Conservation (phyloP, 2,888 invertebrate genomes). For the Clistopyga incitator region DNA sequence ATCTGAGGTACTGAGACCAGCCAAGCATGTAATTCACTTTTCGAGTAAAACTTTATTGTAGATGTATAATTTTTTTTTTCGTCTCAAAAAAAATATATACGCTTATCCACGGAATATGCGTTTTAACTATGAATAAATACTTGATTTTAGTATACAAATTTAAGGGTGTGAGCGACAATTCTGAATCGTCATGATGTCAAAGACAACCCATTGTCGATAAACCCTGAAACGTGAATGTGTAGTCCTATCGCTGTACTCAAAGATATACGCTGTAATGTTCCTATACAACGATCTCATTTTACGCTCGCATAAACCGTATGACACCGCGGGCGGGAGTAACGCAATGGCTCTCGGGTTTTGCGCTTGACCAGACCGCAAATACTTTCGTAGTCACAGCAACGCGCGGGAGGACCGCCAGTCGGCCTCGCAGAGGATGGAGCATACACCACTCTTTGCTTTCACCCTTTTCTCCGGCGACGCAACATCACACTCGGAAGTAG, state of each 20-base stretch:
- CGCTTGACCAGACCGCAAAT: constrained; percentile 54
- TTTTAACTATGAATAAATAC: no score
- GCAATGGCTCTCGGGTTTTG: constrained; percentile 48
- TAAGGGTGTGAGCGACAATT: not conserved
- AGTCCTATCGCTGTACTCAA: constrained; percentile 6
- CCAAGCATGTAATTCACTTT: no score
- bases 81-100: no score
- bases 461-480: constrained; percentile 46
- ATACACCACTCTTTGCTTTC: constrained; percentile 41
- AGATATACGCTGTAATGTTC: constrained; percentile 1
- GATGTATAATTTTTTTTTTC: no score
- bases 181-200: not conserved
- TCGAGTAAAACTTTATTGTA: no score
- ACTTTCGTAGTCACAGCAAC: constrained; percentile 40
- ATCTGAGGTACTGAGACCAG: no score
- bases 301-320: constrained; percentile 60
- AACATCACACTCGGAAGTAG: constrained; percentile 11
- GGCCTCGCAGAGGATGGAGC: not conserved
- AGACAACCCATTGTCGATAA: constrained; percentile 17
- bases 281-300: constrained; percentile 58
- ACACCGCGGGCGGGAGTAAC: constrained; percentile 33
- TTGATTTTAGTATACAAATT: no score
- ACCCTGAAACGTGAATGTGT: constrained; percentile 12
- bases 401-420: constrained; percentile 37
- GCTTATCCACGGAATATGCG: no score